Conservation (phyloP, 2,113 vertebrate species). For the Cyphomyrus plagiostoma region DNA sequence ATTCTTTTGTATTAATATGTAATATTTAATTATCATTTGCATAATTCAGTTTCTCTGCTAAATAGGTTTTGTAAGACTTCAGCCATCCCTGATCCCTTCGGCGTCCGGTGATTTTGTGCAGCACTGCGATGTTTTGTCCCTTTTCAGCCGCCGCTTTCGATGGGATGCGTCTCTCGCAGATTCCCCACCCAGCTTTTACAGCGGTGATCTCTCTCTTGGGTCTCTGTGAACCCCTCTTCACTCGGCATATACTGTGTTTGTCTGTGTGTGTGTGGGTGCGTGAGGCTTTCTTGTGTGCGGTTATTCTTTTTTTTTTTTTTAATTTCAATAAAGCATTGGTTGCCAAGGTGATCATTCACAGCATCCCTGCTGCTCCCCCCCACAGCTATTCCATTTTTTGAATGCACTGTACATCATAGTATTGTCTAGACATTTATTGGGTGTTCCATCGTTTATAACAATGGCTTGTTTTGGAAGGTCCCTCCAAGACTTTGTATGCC, state of each 20-base stretch:
- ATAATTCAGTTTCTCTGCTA: neutral
- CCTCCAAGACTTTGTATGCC: neutral
- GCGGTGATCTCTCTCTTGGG: neutral
- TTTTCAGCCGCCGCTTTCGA: neutral
- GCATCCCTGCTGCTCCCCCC: neutral
- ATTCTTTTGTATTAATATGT: neutral
- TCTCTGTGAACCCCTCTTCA: neutral
- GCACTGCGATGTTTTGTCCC: neutral
- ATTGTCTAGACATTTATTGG: neutral
- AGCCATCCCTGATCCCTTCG: neutral
- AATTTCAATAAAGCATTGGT: neutral
- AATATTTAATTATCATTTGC: neutral
- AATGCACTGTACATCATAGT: neutral
- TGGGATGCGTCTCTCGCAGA: neutral
- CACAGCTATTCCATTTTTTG: neutral
- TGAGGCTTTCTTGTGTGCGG: neutral
- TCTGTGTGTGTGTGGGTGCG: neutral
- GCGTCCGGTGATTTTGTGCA: neutral
- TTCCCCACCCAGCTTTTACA: neutral
- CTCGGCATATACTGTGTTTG: neutral
- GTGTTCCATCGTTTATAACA: neutral
- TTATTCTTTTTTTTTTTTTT: neutral
- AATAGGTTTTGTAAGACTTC: neutral
- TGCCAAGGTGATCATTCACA: neutral
- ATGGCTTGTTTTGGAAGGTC: neutral